These are phyloP conservation scores for Drosophila tripunctata DNA, from an alignment of 2,888 invertebrate species.

Conservation along the genomic window DNA sequence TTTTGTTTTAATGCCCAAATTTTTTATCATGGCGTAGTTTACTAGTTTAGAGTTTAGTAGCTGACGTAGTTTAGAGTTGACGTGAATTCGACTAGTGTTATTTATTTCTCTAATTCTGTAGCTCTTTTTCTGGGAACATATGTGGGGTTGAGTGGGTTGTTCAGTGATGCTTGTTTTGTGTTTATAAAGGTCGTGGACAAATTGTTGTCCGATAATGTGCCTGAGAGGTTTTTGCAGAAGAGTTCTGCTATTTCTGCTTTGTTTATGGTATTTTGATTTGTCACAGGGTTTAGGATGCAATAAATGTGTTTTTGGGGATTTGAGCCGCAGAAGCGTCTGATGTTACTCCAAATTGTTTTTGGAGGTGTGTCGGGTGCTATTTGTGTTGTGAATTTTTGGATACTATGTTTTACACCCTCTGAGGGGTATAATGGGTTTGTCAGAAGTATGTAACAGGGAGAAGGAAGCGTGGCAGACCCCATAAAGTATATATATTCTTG, in stretches of 20 bases:
- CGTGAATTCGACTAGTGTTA: slow-evolving; percentile 3
- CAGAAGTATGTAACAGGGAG: no score
- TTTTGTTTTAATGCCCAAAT: background rate
- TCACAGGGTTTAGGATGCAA: background rate
- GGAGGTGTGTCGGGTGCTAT: background rate
- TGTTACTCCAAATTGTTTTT: background rate
- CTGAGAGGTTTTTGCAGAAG: slow-evolving; percentile 1
- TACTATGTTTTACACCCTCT: background rate
- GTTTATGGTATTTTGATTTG: background rate
- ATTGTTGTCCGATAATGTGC: slow-evolving; percentile 3
- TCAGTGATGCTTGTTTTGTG: slow-evolving; percentile 12
- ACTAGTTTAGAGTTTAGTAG: slow-evolving; percentile 12
- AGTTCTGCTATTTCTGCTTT: background rate
- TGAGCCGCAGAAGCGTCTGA: background rate
- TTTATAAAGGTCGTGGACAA: slow-evolving; percentile 9
- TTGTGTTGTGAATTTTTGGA: background rate
- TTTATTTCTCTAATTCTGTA: background rate
- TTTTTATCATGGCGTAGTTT: slow-evolving; percentile 6
- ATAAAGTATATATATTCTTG: no score
- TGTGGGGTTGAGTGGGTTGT: background rate
- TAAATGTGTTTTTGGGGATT: background rate
- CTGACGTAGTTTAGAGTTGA: slow-evolving; percentile 4
- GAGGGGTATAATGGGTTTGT: no score
- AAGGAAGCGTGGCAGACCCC: no score
- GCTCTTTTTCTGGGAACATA: slow-evolving; percentile 11